These are phyloP conservation scores for Rhyacophila brunnea DNA, from an alignment of 1,140 invertebrate species.

Conservation along the genomic window DNA sequence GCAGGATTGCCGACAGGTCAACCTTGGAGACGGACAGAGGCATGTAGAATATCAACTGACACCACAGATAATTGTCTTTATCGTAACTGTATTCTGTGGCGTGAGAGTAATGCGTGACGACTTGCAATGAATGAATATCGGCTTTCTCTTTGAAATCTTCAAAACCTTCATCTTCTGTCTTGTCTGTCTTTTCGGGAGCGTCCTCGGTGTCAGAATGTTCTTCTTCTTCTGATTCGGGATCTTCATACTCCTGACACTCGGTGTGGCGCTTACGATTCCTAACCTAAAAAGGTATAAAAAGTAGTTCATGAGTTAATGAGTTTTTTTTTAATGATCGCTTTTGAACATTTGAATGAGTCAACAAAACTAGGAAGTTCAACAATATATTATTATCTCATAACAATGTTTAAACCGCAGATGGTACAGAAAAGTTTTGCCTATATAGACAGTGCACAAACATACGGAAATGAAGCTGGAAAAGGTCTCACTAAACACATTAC, in stretches of 20 bases:
- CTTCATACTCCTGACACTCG: slow-evolving; percentile 57
- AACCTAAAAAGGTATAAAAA: slow-evolving; percentile 47
- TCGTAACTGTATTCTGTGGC: slow-evolving; percentile 77
- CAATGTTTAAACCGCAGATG: too few relatives aligned
- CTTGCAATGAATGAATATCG: slow-evolving; percentile 29
- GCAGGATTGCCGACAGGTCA: slow-evolving; percentile 79
- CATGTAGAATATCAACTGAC: slow-evolving; percentile 58
- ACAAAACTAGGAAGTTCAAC: too few relatives aligned
- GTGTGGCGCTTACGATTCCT: slow-evolving; percentile 49
- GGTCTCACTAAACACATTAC: too few relatives aligned
- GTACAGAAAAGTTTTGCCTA: too few relatives aligned
- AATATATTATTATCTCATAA: too few relatives aligned
- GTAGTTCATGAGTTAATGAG: too few relatives aligned
- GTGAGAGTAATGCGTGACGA: slow-evolving; percentile 20
- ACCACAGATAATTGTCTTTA: slow-evolving; percentile 58
- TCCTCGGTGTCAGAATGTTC: slow-evolving; percentile 50
- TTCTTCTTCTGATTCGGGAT: slow-evolving; percentile 54
- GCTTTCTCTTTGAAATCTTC: slow-evolving; percentile 39
- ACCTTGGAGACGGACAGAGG: slow-evolving; percentile 64
- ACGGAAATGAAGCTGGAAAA: too few relatives aligned
- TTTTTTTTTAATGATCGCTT: too few relatives aligned
- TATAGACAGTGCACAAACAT: too few relatives aligned
- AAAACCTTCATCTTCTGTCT: slow-evolving; percentile 44
- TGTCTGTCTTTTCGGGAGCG: slow-evolving; percentile 39
- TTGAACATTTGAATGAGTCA: too few relatives aligned